These are phyloP conservation scores for Petrocephalus microphthalmus DNA, from an alignment of 2,113 vertebrate species.

Conservation along the genomic window DNA sequence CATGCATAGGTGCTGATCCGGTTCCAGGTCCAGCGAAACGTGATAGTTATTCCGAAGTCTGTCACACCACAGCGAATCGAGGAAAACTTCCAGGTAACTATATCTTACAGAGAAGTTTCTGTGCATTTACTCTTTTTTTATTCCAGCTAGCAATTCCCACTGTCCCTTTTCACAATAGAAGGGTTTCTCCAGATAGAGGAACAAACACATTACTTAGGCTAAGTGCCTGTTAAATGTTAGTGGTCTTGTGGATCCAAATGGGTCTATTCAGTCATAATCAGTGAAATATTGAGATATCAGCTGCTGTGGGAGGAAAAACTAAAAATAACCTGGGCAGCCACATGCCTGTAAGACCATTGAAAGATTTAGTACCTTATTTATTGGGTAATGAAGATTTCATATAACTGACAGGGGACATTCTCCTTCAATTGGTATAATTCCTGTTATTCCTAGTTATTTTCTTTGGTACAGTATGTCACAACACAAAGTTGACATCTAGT, in stretches of 20 bases:
- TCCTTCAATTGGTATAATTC: background rate
- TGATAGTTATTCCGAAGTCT: slow-evolving; percentile 79
- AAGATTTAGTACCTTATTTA: background rate
- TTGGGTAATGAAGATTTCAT: background rate
- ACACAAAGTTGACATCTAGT: background rate
- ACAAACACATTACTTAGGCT: background rate
- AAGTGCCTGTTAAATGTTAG: background rate
- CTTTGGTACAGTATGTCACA: background rate
- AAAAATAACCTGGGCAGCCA: background rate
- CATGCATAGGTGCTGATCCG: slow-evolving; percentile 72
- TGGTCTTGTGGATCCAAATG: background rate
- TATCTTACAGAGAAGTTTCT: background rate
- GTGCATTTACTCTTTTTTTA: background rate
- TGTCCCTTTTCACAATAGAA: background rate
- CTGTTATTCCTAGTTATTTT: background rate
- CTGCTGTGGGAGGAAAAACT: too few species aligned
- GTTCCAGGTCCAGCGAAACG: slow-evolving; percentile 79
- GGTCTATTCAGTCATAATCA: background rate
- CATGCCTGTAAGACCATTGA: background rate
- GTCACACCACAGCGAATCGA: slow-evolving; percentile 65
- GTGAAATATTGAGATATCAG: background rate
- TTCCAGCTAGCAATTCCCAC: background rate
- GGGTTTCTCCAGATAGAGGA: background rate
- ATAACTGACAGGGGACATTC: background rate
- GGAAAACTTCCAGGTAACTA: slow-evolving; percentile 75